These are phyloP conservation scores for Glossophaga mutica DNA, from an alignment of 2,797 vertebrate species.

Conservation along the genomic window DNA sequence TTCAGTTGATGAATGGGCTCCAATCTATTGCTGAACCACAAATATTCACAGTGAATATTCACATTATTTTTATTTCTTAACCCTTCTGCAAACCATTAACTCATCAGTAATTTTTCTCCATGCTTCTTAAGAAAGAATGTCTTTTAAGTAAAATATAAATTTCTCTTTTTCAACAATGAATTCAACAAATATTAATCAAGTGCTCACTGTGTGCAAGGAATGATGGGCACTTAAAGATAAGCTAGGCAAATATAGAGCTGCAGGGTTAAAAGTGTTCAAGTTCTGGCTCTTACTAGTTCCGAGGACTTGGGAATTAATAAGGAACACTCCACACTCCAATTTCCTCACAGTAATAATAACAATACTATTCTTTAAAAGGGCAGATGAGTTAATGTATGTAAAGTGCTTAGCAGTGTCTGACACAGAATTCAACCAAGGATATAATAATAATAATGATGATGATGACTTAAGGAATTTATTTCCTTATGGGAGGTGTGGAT, in stretches of 20 bases:
- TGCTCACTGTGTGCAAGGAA: not conserved
- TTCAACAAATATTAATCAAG: not conserved
- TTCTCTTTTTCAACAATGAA: slow-evolving; percentile 18
- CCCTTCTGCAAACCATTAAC: slow-evolving; percentile 25
- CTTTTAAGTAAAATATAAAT: slow-evolving; percentile 42
- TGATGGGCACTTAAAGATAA: not conserved
- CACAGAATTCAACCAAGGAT: not conserved
- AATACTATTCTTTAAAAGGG: not conserved
- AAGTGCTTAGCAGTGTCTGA: not conserved
- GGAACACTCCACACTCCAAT: not conserved
- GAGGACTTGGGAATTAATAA: not conserved
- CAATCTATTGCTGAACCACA: not conserved
- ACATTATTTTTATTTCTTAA: slow-evolving; percentile 40
- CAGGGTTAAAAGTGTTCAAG: not conserved
- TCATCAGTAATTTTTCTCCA: slow-evolving; percentile 26
- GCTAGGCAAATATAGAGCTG: not conserved
- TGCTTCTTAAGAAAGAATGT: slow-evolving; percentile 7
- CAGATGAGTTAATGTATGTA: not conserved
- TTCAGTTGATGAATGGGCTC: not conserved
- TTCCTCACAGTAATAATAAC: not conserved
- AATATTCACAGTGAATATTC: slow-evolving; percentile 4
- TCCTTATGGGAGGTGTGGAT: not conserved
- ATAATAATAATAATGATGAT: not conserved
- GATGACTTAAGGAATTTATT: not conserved
- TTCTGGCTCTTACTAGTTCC: not conserved